Percentiles rank a stretch among this genome's conserved stretches.
Evolutionary conservation across 2,113 vertebrate species (phyloP).

Genomic region (Varanus salvator): DNA sequence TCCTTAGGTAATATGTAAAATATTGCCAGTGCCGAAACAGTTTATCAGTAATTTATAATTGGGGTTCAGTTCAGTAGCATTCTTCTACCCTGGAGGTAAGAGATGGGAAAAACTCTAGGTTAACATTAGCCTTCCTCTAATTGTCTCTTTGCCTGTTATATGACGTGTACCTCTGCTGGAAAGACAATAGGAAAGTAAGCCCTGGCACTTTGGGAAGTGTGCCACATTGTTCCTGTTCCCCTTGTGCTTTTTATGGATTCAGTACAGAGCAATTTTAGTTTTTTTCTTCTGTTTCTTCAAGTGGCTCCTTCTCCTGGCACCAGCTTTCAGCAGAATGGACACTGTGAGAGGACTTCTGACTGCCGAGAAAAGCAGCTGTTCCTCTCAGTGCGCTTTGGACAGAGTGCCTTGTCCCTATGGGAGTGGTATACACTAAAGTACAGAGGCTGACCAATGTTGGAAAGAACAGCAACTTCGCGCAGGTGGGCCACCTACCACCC

Average conservation of each 20-base stretch:
- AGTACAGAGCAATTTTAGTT: background rate
- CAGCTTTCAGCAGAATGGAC: no score
- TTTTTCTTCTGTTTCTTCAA: background rate
- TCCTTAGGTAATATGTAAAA: background rate
- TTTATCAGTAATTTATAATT: background rate
- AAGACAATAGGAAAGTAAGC: background rate
- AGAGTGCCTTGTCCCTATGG: no score
- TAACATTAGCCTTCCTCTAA: background rate
- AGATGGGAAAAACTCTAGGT: background rate
- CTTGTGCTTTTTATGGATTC: background rate
- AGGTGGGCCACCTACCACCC: no score
- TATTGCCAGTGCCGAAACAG: background rate
- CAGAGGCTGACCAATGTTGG: no score
- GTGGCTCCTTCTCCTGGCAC: no score
- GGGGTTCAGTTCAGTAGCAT: background rate
- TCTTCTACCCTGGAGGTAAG: background rate
- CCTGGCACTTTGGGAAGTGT: no score
- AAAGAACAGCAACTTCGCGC: no score
- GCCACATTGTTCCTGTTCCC: background rate
- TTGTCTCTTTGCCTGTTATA: background rate
- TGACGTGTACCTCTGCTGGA: background rate
- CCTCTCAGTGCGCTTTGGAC: no score
- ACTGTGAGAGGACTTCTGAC: no score
- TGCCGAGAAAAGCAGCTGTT: no score
- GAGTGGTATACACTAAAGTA: no score